phyloP scores from a whole-genome alignment of 30 jellyfish, hydroid and myxozoan species.

The Haliclystus octoradiatus region DNA sequence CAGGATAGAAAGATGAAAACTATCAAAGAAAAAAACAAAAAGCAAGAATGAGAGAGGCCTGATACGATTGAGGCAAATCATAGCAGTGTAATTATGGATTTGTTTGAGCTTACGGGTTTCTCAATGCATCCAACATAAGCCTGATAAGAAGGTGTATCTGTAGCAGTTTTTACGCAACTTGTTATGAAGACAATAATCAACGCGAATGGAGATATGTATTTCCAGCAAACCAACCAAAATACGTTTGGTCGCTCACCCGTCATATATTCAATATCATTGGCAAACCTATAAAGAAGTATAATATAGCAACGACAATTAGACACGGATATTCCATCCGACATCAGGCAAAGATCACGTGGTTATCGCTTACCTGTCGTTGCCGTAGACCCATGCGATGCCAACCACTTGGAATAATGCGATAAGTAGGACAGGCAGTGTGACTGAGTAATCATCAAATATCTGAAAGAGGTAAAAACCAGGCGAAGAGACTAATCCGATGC shows the following conservation, averaged over 20 bases:
- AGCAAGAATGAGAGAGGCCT: background rate
- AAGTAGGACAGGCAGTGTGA: slow-evolving; percentile 59
- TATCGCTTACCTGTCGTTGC: slow-evolving; percentile 89
- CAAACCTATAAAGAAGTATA: slow-evolving; percentile 32
- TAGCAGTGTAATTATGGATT: too few relatives aligned
- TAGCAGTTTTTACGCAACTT: slow-evolving; percentile 41
- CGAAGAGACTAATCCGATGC: slow-evolving; percentile 61
- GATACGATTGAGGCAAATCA: background rate
- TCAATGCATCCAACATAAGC: slow-evolving; percentile 79
- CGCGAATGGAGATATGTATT: slow-evolving; percentile 90
- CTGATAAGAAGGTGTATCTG: slow-evolving; percentile 41
- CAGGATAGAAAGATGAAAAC: slow-evolving; percentile 25
- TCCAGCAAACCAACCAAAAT: slow-evolving; percentile 93
- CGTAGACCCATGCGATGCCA: slow-evolving; percentile 84
- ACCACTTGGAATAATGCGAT: slow-evolving; percentile 77
- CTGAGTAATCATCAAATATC: slow-evolving; percentile 81
- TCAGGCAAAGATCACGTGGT: too few relatives aligned
- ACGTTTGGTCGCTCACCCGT: slow-evolving; percentile 78
- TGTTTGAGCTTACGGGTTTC: slow-evolving; percentile 23
- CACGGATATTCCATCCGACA: too few relatives aligned
- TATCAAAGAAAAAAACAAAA: slow-evolving; percentile 24
- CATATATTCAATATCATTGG: slow-evolving; percentile 80
- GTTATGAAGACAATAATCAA: slow-evolving; percentile 58
- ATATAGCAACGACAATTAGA: background rate
- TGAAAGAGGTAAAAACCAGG: slow-evolving; percentile 83